phyloP scores from a whole-genome alignment of 2,797 vertebrate genomes.

The Rhodeus uyekii region DNA sequence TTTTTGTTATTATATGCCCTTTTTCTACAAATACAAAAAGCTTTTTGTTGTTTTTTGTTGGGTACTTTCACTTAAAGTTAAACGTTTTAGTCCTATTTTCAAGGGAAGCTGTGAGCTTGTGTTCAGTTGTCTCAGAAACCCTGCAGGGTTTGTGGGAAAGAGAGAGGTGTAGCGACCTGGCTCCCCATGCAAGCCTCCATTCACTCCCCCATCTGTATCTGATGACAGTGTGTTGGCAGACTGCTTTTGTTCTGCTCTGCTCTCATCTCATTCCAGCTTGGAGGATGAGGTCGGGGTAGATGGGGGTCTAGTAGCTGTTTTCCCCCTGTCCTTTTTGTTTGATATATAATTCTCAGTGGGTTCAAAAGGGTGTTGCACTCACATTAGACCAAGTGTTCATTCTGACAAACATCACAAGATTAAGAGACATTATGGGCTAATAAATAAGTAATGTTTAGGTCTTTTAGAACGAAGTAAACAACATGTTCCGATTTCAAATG shows the following conservation, averaged over 20 bases:
- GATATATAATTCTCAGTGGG: not conserved
- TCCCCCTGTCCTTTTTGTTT: not conserved
- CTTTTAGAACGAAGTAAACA: not conserved
- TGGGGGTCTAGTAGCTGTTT: constrained; percentile 15
- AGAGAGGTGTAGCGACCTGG: constrained; percentile 7
- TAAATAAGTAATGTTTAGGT: constrained; percentile 17
- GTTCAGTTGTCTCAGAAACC: constrained; percentile 15
- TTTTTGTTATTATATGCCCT: not conserved
- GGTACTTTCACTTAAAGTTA: not conserved
- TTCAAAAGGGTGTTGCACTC: not conserved
- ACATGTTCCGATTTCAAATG: not conserved
- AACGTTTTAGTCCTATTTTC: constrained; percentile 1
- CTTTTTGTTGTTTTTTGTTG: not conserved
- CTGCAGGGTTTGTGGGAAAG: constrained; percentile 31
- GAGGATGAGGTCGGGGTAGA: constrained; percentile 2
- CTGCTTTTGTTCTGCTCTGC: constrained; percentile 33
- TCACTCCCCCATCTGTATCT: constrained; percentile 10
- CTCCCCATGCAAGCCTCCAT: constrained; percentile 1
- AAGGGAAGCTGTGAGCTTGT: not conserved
- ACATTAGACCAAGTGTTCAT: not conserved
- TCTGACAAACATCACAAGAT: not conserved
- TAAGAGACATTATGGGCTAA: not conserved
- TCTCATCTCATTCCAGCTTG: constrained; percentile 32
- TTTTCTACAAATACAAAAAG: not conserved
- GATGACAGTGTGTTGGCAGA: constrained; percentile 27